Percentiles rank a stretch among this genome's conserved stretches.
Conservation (phyloP, 2,888 invertebrate genomes). For the Tholera decimalis region DNA sequence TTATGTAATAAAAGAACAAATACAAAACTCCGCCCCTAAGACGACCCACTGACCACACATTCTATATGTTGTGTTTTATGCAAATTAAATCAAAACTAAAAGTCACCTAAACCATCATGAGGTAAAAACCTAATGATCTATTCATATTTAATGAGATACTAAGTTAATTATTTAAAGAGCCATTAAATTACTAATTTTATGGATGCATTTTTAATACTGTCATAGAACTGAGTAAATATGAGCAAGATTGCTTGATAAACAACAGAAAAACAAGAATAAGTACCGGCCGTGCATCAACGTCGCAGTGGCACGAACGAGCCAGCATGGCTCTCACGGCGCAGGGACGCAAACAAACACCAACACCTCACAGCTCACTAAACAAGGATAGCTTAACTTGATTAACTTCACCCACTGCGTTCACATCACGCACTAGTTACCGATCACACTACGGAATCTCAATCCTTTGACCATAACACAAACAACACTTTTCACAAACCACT, state of each 20-base stretch:
- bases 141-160: background rate
- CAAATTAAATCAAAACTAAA: background rate
- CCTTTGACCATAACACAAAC: conserved; percentile 49
- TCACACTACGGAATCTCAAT: conserved; percentile 64
- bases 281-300: conserved; percentile 72
- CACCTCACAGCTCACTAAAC: conserved; percentile 69
- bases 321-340: conserved; percentile 76
- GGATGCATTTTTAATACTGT: background rate
- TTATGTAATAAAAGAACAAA: background rate
- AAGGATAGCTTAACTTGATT: conserved; percentile 61
- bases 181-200: background rate
- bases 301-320: conserved; percentile 67
- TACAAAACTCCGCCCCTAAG: too few species aligned
- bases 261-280: conserved; percentile 34
- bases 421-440: conserved; percentile 71
- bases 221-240: conserved; percentile 1
- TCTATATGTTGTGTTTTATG: background rate
- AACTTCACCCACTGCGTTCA: conserved; percentile 66
- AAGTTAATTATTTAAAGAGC: conserved; percentile 9
- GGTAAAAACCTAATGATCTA: conserved; percentile 10
- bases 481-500: conserved; percentile 67
- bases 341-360: conserved; percentile 73
- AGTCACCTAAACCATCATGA: conserved; percentile 3
- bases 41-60: too few species aligned
- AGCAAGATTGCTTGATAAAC: conserved; percentile 16